Conservation (phyloP, 2,113 vertebrate species). For the Lutjanus erythropterus region DNA sequence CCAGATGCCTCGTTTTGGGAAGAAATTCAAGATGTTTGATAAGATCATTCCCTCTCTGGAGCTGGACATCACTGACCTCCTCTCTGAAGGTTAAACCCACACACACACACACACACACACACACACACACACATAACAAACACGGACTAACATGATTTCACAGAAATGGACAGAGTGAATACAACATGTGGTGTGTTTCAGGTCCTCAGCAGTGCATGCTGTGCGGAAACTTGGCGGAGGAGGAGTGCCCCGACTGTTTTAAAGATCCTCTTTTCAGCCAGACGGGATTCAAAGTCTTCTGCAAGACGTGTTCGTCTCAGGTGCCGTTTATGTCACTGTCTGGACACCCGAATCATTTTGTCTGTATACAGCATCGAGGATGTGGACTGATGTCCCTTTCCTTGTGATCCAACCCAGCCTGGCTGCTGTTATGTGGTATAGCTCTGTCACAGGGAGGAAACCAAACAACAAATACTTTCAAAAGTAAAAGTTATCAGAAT, state of each 20-base stretch:
- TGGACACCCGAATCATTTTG: neutral
- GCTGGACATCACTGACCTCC: constrained; percentile 90
- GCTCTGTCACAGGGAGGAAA: neutral
- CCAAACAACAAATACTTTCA: neutral
- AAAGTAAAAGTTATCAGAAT: no score
- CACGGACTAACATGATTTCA: neutral
- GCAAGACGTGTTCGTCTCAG: constrained; percentile 85
- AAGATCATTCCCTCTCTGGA: constrained; percentile 93
- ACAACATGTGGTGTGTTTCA: constrained; percentile 66
- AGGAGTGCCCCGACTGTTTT: constrained; percentile 89
- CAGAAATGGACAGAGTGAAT: neutral
- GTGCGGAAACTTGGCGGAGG: constrained; percentile 84
- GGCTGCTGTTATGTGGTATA: neutral
- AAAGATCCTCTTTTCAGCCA: constrained; percentile 84
- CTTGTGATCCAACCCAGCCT: neutral
- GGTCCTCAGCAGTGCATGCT: constrained; percentile 90
- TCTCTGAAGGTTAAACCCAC: constrained; percentile 89
- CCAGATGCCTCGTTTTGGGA: constrained; percentile 94
- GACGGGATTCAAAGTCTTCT: constrained; percentile 89
- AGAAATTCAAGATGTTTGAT: constrained; percentile 95
- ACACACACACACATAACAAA: neutral
- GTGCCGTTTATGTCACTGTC: constrained; percentile 61
- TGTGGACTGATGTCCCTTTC: neutral
- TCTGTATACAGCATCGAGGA: neutral
- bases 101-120: neutral